Evolutionary conservation across 2,888 invertebrate genomes (phyloP), one percentile per base, ranked within the genome.

Genomic region (Euzetes globulus): DNA sequence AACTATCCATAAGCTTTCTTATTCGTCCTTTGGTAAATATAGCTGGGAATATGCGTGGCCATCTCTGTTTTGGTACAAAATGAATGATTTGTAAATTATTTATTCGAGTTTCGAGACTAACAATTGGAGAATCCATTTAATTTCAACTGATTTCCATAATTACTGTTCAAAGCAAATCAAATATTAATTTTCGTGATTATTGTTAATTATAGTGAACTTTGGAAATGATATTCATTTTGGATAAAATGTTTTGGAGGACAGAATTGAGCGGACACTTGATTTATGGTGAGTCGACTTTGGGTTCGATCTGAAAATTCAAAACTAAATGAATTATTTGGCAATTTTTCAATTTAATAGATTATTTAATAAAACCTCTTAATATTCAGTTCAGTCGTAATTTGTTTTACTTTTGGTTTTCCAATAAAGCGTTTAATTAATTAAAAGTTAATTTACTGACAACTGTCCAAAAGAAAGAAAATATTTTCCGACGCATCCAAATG

Each of bases 101-200:
- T 50, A 17, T 19, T 50, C 50, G 50, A 50, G n/a, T 50, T 19
- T 50, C 17, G 50, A 50, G 19, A 55, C 7, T 55, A 15, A 22
- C 55, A 55, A 55, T 55, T 55, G 1, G 25, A 29, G 29, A 15
- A 29, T 17, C 58, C 11, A 15, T 58, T 58, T 15, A 29, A 27
- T 11, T 58, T 29, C 13, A n/a, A 58, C 13, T 27, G 3, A 22
- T 58, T 58, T 29, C 11, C 58, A 29, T 58, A 58, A 58, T 58
- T 29, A 58, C 17, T 29, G 58, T 29, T 17, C 29, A 58, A 29
- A 29, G 27, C 58, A 58, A 58, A 27, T 27, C 27, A 58, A 58
- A 58, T 58, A 58, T 58, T 27, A 27, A 58, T 58, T 29, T 58
- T 58, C 58, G 58, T 58, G 58, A 58, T 27, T 25, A 58, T 27